A percentile compares a stretch with the other conserved stretches of the same genome.
phyloP scores from a whole-genome alignment of 2,888 invertebrate genomes.

The Eustalomyia histrio region DNA sequence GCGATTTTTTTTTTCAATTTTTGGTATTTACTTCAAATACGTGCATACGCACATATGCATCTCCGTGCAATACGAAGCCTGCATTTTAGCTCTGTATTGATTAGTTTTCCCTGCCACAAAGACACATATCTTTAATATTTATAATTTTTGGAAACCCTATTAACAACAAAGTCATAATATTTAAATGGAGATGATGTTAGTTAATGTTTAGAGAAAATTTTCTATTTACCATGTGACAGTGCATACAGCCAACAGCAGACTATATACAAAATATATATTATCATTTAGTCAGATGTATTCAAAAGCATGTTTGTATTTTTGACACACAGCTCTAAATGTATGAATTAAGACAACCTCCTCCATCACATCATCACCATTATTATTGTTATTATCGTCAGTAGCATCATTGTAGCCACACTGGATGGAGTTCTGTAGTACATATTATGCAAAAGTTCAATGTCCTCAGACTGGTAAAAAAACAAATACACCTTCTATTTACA shows the following conservation, averaged over 20 bases:
- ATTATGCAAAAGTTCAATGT: slow-evolving; percentile 52
- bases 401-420: not conserved
- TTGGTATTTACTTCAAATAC: no score
- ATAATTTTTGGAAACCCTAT: no score
- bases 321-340: slow-evolving; percentile 15
- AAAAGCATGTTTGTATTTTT: slow-evolving; percentile 1
- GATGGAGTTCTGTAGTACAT: not conserved
- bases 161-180: no score
- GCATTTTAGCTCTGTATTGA: no score
- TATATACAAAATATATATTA: slow-evolving; percentile 1
- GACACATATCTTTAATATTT: no score
- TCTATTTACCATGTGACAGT: not conserved
- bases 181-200: not conserved
- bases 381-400: not conserved
- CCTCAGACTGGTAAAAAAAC: slow-evolving; percentile 18
- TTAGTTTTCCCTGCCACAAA: no score
- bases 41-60: no score
- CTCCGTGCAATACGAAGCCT: no score
- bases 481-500: slow-evolving; percentile 8
- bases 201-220: not conserved
- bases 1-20: no score
- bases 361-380: not conserved
- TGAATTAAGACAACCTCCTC: slow-evolving; percentile 11
- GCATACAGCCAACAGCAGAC: slow-evolving; percentile 1
- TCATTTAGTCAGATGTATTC: slow-evolving; percentile 1